These are phyloP conservation scores for Dyspetes luteomarginatus DNA, from an alignment of 2,888 invertebrate species.

Conservation along the genomic window DNA sequence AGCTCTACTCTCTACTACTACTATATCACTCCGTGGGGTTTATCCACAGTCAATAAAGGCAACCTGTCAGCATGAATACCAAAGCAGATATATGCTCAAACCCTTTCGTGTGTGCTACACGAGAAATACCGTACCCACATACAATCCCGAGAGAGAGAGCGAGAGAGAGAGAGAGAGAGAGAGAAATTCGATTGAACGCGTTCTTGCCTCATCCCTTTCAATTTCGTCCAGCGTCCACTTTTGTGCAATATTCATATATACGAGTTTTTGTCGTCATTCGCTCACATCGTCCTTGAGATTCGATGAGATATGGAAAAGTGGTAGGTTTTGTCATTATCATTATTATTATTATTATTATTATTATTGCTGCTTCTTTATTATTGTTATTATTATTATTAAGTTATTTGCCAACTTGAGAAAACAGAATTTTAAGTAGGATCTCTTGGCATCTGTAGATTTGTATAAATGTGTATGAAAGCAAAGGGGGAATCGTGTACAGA, in stretches of 20 bases:
- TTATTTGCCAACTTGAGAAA: too few species aligned
- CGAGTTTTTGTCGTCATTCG: conserved; percentile 7
- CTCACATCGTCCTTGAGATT: conserved; percentile 1
- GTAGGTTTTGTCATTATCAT: not conserved
- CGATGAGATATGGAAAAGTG: not conserved
- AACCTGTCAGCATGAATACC: conserved; percentile 81
- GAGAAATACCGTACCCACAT: not conserved
- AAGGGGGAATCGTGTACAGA: conserved; percentile 22
- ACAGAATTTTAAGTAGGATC: too few species aligned
- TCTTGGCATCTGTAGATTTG: conserved; percentile 39
- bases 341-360: conserved; percentile 12
- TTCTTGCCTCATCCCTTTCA: conserved; percentile 30
- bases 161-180: too few species aligned
- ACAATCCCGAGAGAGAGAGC: too few species aligned
- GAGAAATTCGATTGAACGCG: conserved; percentile 13
- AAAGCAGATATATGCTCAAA: conserved; percentile 71
- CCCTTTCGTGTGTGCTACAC: conserved; percentile 50
- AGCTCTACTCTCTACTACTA: not conserved
- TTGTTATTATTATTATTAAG: too few species aligned
- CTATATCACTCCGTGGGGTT: conserved; percentile 69
- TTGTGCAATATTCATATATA: conserved; percentile 1
- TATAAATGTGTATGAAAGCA: conserved; percentile 47
- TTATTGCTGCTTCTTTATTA: not conserved
- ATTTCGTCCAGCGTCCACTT: conserved; percentile 40
- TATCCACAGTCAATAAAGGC: conserved; percentile 81